These are phyloP conservation scores for Lagopus muta DNA, from an alignment of 2,113 vertebrate species.

Conservation along the genomic window DNA sequence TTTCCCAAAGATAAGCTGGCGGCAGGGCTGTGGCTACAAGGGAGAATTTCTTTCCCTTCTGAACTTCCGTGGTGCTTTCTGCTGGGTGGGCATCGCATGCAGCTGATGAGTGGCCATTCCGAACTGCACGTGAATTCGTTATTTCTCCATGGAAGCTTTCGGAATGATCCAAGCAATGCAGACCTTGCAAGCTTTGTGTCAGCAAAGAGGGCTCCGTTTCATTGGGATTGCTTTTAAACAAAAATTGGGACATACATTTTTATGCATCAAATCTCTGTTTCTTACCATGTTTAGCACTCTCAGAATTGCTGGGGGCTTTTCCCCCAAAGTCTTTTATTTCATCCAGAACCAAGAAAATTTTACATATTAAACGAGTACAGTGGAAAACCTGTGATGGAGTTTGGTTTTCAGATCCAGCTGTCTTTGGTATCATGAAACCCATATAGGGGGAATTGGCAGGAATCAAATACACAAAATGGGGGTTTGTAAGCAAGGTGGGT, in stretches of 20 bases:
- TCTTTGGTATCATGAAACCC: not conserved
- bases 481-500: not conserved
- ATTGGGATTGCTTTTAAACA: not conserved
- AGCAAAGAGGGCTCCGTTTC: not conserved
- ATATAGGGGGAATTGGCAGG: not conserved
- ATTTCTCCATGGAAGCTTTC: not conserved
- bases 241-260: not conserved
- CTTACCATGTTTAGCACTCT: not conserved
- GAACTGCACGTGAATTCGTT: not conserved
- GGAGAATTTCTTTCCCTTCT: not conserved
- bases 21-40: not conserved
- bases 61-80: not conserved
- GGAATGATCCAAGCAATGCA: not conserved
- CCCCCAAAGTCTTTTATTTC: not conserved
- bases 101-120: not conserved
- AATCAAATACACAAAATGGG: not conserved
- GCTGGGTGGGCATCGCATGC: not conserved
- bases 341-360: not conserved
- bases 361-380: not conserved
- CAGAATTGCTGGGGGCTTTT: not conserved
- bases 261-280: not conserved
- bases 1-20: slow-evolving; percentile 59
- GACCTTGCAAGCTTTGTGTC: not conserved
- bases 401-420: not conserved
- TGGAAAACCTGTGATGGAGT: not conserved